Evolutionary conservation across 1,140 invertebrate species (phyloP).

Genomic region (Drosophila ogumai): DNA sequence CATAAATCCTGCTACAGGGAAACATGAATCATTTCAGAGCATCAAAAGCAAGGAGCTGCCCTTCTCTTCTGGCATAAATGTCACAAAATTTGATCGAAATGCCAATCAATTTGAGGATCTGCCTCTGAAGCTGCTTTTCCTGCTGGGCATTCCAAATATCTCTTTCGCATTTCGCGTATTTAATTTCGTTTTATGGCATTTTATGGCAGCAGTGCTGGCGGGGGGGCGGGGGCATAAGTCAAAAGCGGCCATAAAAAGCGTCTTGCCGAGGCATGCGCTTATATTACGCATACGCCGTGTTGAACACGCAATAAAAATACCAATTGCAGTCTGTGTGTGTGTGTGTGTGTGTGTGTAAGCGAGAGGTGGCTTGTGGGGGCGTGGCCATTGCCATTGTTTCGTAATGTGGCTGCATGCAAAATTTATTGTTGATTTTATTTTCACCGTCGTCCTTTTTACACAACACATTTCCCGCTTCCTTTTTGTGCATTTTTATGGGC

Average conservation of each 20-base stretch:
- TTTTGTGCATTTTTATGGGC: constrained; percentile 81
- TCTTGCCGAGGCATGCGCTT: constrained; percentile 55
- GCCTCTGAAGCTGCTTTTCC: neutral
- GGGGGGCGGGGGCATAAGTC: constrained; percentile 57
- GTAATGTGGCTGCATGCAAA: constrained; percentile 79
- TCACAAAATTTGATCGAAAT: constrained; percentile 70
- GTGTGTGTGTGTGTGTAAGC: constrained; percentile 1
- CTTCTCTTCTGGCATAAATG: constrained; percentile 26
- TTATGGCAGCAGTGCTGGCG: constrained; percentile 35
- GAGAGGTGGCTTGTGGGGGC: neutral
- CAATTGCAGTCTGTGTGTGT: constrained; percentile 62
- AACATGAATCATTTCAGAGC: constrained; percentile 31
- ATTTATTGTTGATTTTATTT: constrained; percentile 83
- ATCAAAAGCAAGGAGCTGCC: neutral
- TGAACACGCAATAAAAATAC: constrained; percentile 82
- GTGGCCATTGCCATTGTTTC: constrained; percentile 66
- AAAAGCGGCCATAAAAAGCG: constrained; percentile 69
- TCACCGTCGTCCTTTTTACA: constrained; percentile 77
- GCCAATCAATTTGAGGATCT: constrained; percentile 68
- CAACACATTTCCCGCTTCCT: constrained; percentile 76
- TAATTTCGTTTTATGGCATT: constrained; percentile 79
- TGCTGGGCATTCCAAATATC: constrained; percentile 40
- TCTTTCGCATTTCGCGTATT: constrained; percentile 73
- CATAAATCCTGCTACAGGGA: constrained; percentile 25
- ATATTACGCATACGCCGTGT: constrained; percentile 80